Percentiles rank a stretch among this genome's conserved stretches.
Evolutionary conservation across 64 coral and sea anemone genomes (phyloP).

Genomic region (Actinia tenebrosa): DNA sequence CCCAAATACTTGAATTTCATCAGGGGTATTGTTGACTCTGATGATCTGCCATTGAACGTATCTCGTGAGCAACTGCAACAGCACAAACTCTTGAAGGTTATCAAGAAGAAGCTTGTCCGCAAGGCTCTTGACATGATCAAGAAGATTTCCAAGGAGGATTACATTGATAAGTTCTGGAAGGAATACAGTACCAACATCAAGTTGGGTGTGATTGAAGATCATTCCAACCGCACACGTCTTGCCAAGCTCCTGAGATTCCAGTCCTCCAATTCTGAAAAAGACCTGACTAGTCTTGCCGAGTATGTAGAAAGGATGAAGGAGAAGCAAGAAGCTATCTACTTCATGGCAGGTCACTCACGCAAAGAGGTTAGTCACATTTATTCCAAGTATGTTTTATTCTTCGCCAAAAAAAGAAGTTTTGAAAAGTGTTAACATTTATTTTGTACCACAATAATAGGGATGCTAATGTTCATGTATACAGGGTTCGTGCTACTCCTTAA

Average conservation of each 20-base stretch:
- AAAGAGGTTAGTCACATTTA: slow-evolving; percentile 58
- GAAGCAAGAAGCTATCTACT: slow-evolving; percentile 97
- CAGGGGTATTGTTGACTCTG: slow-evolving; percentile 91
- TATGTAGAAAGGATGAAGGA: slow-evolving; percentile 99
- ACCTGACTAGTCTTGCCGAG: slow-evolving; percentile 83
- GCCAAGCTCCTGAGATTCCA: slow-evolving; percentile 94
- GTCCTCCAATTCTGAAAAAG: slow-evolving; percentile 88
- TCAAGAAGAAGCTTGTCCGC: slow-evolving; percentile 95
- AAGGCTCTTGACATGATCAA: slow-evolving; percentile 99
- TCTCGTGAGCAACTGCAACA: slow-evolving; percentile 95
- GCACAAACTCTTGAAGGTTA: slow-evolving; percentile 96
- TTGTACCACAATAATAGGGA: too few species aligned
- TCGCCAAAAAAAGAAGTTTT: background rate
- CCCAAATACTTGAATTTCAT: slow-evolving; percentile 90
- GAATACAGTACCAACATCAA: slow-evolving; percentile 99
- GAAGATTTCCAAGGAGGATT: slow-evolving; percentile 98
- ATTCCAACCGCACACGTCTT: slow-evolving; percentile 92
- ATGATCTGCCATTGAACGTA: slow-evolving; percentile 93
- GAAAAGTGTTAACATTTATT: too few species aligned
- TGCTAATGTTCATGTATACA: too few species aligned
- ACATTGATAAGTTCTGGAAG: slow-evolving; percentile 99
- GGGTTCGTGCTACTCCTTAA: too few species aligned
- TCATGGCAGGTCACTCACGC: slow-evolving; percentile 92
- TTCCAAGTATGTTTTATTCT: background rate
- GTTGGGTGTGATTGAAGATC: slow-evolving; percentile 95